Percentiles rank a stretch among this genome's conserved stretches.
These are phyloP conservation scores for Tenrec ecaudatus DNA, from an alignment of 2,113 vertebrate species.

Conservation along the genomic window DNA sequence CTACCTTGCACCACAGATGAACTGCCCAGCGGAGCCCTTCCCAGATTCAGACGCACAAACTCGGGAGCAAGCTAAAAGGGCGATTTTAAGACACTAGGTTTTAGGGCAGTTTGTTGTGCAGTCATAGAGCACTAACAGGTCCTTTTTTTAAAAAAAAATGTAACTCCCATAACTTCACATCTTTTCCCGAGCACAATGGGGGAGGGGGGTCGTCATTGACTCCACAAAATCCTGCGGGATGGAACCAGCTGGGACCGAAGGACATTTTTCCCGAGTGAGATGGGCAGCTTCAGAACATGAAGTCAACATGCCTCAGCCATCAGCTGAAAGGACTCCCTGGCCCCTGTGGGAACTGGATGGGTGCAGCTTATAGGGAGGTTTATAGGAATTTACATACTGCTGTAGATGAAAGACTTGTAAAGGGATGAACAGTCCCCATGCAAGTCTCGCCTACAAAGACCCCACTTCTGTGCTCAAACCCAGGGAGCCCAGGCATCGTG, in stretches of 20 bases:
- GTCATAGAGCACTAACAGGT: not conserved
- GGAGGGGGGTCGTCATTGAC: not conserved
- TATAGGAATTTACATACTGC: not conserved
- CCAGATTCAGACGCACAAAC: not conserved
- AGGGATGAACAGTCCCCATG: slow-evolving; percentile 55
- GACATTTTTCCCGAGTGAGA: not conserved
- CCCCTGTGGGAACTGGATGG: not conserved
- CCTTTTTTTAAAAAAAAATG: not conserved
- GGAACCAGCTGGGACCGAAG: slow-evolving; percentile 1
- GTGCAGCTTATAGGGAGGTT: not conserved
- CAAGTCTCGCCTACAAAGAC: slow-evolving; percentile 47
- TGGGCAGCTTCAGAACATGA: slow-evolving; percentile 39
- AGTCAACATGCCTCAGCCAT: not conserved
- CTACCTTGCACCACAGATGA: not conserved
- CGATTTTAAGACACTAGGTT: not conserved
- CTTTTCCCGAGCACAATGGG: no score
- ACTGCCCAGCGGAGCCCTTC: not conserved
- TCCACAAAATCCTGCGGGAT: not conserved
- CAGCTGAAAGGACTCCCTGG: not conserved
- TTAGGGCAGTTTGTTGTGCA: not conserved
- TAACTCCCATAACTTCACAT: not conserved
- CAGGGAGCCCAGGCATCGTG: not conserved
- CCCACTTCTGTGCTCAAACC: not conserved
- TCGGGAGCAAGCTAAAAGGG: not conserved
- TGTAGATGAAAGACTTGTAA: slow-evolving; percentile 22